Conservation (phyloP, 2,797 vertebrate genomes). For the Pipistrellus pygmaeus region DNA sequence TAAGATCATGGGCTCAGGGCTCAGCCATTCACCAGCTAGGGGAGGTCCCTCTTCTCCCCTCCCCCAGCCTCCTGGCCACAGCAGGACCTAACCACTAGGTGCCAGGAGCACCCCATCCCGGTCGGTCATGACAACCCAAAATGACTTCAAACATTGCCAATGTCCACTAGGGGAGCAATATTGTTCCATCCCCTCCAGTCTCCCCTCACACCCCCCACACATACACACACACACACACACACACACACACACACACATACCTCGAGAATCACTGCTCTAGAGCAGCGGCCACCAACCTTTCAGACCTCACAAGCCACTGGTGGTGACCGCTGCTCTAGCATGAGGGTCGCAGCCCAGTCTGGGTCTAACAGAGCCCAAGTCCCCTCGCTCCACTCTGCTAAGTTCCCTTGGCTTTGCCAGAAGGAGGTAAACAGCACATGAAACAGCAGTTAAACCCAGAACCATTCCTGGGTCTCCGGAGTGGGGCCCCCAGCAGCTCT, state of each 20-base stretch:
- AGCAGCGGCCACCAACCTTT: neutral
- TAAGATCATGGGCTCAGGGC: neutral
- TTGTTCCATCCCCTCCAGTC: too few relatives aligned
- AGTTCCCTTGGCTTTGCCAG: neutral
- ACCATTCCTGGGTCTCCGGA: neutral
- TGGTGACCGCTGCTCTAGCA: too few relatives aligned
- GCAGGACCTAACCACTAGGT: neutral
- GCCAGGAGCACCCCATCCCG: neutral
- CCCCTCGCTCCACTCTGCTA: neutral
- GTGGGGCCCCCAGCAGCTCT: neutral
- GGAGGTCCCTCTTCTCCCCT: neutral
- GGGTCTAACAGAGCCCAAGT: neutral
- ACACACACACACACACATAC: too few relatives aligned
- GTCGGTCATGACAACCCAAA: neutral
- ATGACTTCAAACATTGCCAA: neutral
- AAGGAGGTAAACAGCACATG: conserved; percentile 14
- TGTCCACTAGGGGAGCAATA: neutral
- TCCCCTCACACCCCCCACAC: fast-evolving
- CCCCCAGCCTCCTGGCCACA: neutral
- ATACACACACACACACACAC: too few relatives aligned
- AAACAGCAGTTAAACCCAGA: neutral
- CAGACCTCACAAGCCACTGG: too few relatives aligned
- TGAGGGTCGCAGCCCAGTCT: neutral
- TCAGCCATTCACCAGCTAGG: neutral
- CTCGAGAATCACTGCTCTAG: neutral